These are phyloP conservation scores for Porites divaricata DNA, from an alignment of 92 coral and sea anemone species.

Conservation along the genomic window DNA sequence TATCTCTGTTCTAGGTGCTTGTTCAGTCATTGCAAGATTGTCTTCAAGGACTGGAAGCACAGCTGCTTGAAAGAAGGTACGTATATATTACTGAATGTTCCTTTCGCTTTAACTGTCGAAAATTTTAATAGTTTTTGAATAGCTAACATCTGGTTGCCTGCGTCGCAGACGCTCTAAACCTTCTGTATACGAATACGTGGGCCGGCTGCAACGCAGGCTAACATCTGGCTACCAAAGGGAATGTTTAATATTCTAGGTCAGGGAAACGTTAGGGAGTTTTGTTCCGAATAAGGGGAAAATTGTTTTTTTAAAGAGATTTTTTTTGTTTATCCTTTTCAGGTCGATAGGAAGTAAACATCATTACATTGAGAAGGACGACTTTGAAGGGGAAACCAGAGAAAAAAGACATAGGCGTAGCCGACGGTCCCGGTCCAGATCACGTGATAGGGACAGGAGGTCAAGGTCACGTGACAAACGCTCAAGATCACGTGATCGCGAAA, in stretches of 20 bases:
- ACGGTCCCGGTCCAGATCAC: slow-evolving; percentile 89
- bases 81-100: background rate
- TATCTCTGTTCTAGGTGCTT: slow-evolving; percentile 63
- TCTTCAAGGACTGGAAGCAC: slow-evolving; percentile 90
- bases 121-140: too few species aligned
- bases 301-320: too few species aligned
- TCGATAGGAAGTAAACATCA: slow-evolving; percentile 80
- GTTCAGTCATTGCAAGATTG: slow-evolving; percentile 97
- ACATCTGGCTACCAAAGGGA: too few species aligned
- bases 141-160: too few species aligned
- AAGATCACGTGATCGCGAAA: slow-evolving; percentile 91
- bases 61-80: slow-evolving; percentile 89
- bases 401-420: slow-evolving; percentile 79
- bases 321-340: slow-evolving; percentile 18
- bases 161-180: too few species aligned
- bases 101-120: background rate
- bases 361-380: slow-evolving; percentile 87
- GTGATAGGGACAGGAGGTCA: slow-evolving; percentile 80
- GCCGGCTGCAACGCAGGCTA: too few species aligned
- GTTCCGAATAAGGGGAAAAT: too few species aligned
- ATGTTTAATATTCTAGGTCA: too few species aligned
- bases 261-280: too few species aligned
- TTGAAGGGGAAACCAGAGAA: slow-evolving; percentile 72
- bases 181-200: too few species aligned
- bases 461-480: slow-evolving; percentile 91